Evolutionary conservation across 2,888 invertebrate species (phyloP).

Genomic region (Synanthedon formicaeformis): DNA sequence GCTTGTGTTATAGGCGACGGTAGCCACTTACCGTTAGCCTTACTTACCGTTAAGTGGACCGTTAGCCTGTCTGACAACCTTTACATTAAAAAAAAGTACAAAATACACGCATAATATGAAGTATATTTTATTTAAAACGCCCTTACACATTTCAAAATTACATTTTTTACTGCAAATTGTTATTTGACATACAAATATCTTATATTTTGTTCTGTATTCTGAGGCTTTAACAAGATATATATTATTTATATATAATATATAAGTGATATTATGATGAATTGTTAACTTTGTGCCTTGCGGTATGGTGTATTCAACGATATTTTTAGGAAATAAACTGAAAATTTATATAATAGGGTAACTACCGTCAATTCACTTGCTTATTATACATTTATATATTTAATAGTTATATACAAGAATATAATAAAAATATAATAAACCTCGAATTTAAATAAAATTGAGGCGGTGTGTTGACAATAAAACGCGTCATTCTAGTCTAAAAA

Average conservation of each 20-base stretch:
- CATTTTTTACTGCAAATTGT: too few relatives aligned
- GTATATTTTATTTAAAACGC: too few relatives aligned
- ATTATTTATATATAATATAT: constrained; percentile 25
- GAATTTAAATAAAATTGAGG: constrained; percentile 54
- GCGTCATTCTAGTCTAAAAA: constrained; percentile 49
- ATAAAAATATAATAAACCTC: constrained; percentile 29
- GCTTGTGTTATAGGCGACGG: too few relatives aligned
- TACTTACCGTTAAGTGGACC: too few relatives aligned
- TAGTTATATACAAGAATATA: constrained; percentile 21
- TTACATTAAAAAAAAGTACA: too few relatives aligned
- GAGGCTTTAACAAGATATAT: background rate
- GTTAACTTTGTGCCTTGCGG: constrained; percentile 58
- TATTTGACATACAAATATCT: too few relatives aligned
- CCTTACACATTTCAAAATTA: too few relatives aligned
- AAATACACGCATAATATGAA: too few relatives aligned
- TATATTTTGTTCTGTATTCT: too few relatives aligned
- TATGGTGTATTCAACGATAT: constrained; percentile 48
- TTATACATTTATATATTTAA: constrained; percentile 21
- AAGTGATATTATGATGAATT: constrained; percentile 16
- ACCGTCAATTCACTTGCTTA: constrained; percentile 63
- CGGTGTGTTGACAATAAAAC: constrained; percentile 64
- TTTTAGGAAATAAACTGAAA: constrained; percentile 21
- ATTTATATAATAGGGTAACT: constrained; percentile 40
- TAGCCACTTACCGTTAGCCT: too few relatives aligned
- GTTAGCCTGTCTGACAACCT: too few relatives aligned